Evolutionary conservation across 2,888 invertebrate genomes (phyloP), one percentile per base, ranked within the genome.

Genomic region (Tipula unca): DNA sequence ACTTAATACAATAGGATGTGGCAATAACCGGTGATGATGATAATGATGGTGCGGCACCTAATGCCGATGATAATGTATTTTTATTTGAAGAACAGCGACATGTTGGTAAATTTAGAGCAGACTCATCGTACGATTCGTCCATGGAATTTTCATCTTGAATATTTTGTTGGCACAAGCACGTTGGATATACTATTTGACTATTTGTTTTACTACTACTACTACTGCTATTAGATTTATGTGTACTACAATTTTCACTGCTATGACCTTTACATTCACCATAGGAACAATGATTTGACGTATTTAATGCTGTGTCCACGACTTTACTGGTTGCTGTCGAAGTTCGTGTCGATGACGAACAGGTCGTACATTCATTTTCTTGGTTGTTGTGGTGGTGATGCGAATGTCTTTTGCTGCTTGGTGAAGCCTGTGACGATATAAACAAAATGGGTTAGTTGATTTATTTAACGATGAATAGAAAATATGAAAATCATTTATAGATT

Each of bases 241-340:
- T 88, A 85, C 88, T 89, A 32, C 89, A 42, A 42, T 39, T 39
- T 17, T 14, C 89, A 86, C 88, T 89, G 86, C 86, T 87, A 87
- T 91, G 91, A 0, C 91, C 91, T 85, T 90, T 90, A 88, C 92
- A 92, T 88, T 90, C 90, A 0, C 91, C 91, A 87, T 90, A 89
- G 29, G 90, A 88, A 88, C 92, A 91, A 42, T 90, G 87, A 2
- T 89, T 88, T 87, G 83, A 32, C 5, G n/a, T 29, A 10, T 83
- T 83, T 32, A 29, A 17, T 1, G 29, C 1, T 83, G 83, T 83
- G 10, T 83, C 35, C 0, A 32, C 17, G 6, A 35, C 8, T 83
- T 32, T 32, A 83, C 17, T 83, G 3, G n/a, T 83, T 32, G 83
- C 83, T 32, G 83, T 83, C 17, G 83, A 83, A 17, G 3, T 17